These are phyloP conservation scores for Clistopyga incitator DNA, from an alignment of 2,888 invertebrate species.

Conservation along the genomic window DNA sequence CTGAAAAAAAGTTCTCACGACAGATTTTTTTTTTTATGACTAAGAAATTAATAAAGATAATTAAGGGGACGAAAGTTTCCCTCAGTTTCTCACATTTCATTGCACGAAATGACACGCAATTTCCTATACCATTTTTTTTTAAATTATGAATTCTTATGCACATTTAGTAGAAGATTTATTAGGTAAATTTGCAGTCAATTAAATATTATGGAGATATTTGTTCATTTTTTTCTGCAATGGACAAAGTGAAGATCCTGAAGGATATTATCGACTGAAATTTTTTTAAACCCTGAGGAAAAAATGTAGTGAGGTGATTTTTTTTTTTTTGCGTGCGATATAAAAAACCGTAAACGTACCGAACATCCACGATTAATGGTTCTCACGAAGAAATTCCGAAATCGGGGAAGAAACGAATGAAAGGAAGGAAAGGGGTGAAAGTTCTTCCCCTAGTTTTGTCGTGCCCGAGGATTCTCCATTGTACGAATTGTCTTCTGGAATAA, in stretches of 20 bases:
- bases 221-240: too few species aligned
- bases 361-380: neutral
- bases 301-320: too few species aligned
- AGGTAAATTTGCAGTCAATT: too few species aligned
- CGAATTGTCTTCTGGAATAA: constrained; percentile 40
- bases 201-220: too few species aligned
- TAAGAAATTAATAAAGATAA: neutral
- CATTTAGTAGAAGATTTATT: too few species aligned
- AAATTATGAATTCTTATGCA: too few species aligned
- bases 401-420: constrained; percentile 4
- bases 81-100: constrained; percentile 15
- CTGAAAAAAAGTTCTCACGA: constrained; percentile 33
- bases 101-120: constrained; percentile 11
- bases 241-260: too few species aligned
- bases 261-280: too few species aligned
- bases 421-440: constrained; percentile 28
- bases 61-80: constrained; percentile 24
- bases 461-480: constrained; percentile 39
- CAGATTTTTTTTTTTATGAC: constrained; percentile 2
- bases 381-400: constrained; percentile 24
- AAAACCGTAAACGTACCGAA: neutral
- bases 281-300: too few species aligned
- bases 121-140: too few species aligned
- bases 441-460: constrained; percentile 22
- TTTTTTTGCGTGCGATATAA: neutral